Conservation (phyloP, 2,888 invertebrate genomes). For the Perithous albicinctus region DNA sequence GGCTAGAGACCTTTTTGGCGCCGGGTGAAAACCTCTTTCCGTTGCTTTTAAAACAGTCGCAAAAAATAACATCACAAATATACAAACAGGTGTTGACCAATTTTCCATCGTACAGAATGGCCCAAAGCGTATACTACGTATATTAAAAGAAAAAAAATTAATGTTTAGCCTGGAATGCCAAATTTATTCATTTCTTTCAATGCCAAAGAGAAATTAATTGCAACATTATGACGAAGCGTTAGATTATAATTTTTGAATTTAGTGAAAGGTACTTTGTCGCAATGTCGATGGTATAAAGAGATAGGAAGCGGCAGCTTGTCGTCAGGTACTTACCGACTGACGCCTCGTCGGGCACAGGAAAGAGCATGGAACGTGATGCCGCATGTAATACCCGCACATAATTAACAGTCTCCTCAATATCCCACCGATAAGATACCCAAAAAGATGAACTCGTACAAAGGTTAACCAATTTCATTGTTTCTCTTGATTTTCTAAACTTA, state of each 20-base stretch:
- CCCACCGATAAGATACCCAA: neutral
- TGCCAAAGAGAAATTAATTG: neutral
- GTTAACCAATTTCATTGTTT: neutral
- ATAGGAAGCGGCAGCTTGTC: slow-evolving; percentile 10
- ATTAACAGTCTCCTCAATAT: slow-evolving; percentile 32
- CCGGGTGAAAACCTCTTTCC: no score
- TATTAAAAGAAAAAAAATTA: no score
- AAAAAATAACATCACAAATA: no score
- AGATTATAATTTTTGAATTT: neutral
- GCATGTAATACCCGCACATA: slow-evolving; percentile 26
- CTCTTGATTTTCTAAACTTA: no score
- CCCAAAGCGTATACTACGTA: no score
- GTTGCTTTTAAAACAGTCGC: no score
- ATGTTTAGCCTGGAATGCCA: no score
- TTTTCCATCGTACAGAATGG: no score
- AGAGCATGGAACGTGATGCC: slow-evolving; percentile 36
- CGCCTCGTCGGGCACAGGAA: slow-evolving; percentile 41
- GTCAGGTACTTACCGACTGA: slow-evolving; percentile 4
- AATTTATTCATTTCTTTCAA: neutral
- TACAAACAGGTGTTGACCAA: no score
- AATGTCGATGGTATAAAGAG: neutral
- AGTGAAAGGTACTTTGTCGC: neutral
- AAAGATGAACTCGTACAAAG: neutral
- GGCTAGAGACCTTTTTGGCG: no score
- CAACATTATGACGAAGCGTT: neutral